Base-by-base conservation (phyloP, 1,140 invertebrate species). In the Kradibia gibbosae region DNA sequence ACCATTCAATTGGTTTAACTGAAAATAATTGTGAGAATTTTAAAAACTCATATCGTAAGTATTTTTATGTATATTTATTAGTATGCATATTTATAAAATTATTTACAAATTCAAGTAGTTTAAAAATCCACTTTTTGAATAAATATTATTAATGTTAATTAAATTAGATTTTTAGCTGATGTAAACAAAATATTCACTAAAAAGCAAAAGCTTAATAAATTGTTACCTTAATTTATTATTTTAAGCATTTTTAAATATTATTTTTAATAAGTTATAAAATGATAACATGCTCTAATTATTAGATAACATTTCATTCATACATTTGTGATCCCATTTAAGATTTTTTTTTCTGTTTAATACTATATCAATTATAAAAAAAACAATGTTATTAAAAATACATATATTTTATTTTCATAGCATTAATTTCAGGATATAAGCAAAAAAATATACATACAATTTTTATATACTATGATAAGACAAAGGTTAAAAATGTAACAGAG, bases 41-140 rank as follows among this genome's bases (percentile, higher is more conserved):
- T 22, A 87, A 91, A 78, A 93, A 94, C 87, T 86, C 93, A 70
- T 95, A 94, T 90, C 94, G 96, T 97, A 93, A 94, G 95, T 94
- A 85, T 39, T 60, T 48, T 22, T 28, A 48, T 31, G 65, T 7
- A 72, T 48, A 74, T 67, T 62, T 67, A 67, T 65, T 1, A 34
- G 5, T 28, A 62, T 62, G 22, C 15, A 15, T 31, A 28, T 28
- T 62, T 25, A 13, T 62, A 7, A 62, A 62, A 8, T 62, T 36
- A 65, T 57, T 22, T 36, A 57, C 53, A 22, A 57, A 10, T 5
- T n/a, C n/a, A 22, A 31, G 20, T 45, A 70, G 13, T 70, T 45
- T 45, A 8, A n/a, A 45, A 42, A 39, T 71, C 45, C n/a, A 22
- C 4, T 20, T 3, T 67, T 67, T 67, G 3, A 62, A 67, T 67